Evolutionary conservation across 2,113 vertebrate species (phyloP).

Genomic region (Paedocypris sp.): DNA sequence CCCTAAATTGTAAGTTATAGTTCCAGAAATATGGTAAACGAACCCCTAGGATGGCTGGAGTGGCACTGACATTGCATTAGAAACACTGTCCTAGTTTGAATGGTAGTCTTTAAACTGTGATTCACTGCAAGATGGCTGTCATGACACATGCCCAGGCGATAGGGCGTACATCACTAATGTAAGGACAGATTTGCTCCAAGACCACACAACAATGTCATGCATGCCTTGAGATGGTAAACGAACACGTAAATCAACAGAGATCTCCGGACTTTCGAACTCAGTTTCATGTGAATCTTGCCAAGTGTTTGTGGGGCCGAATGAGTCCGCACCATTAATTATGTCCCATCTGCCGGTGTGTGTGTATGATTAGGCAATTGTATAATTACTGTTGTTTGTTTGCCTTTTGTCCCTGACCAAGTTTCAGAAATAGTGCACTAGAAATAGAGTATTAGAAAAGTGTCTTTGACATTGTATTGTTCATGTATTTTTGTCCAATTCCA

Average conservation of each 20-base stretch:
- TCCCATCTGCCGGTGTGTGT: background rate
- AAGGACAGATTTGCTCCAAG: conserved; percentile 13
- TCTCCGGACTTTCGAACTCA: background rate
- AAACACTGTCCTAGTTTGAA: conserved; percentile 22
- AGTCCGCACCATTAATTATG: conserved; percentile 13
- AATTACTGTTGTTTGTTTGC: conserved; percentile 10
- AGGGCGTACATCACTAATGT: conserved; percentile 13
- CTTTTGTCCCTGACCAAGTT: background rate
- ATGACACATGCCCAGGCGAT: conserved; percentile 16
- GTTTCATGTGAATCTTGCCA: conserved; percentile 9
- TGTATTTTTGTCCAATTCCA: no score
- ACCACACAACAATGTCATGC: conserved; percentile 13
- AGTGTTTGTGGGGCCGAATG: conserved; percentile 25
- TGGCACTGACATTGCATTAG: background rate
- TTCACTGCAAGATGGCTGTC: conserved; percentile 31
- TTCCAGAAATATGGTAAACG: no score
- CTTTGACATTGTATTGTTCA: no score
- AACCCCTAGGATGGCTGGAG: conserved; percentile 1
- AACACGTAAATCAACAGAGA: background rate
- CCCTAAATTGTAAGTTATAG: no score
- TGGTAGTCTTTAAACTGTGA: conserved; percentile 26
- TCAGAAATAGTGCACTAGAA: background rate
- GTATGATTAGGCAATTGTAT: conserved; percentile 26
- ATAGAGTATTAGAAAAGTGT: no score
- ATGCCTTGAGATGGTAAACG: conserved; percentile 7